Evolutionary conservation across 1,140 invertebrate species (phyloP).

Genomic region (Macrocentrus cingulum): DNA sequence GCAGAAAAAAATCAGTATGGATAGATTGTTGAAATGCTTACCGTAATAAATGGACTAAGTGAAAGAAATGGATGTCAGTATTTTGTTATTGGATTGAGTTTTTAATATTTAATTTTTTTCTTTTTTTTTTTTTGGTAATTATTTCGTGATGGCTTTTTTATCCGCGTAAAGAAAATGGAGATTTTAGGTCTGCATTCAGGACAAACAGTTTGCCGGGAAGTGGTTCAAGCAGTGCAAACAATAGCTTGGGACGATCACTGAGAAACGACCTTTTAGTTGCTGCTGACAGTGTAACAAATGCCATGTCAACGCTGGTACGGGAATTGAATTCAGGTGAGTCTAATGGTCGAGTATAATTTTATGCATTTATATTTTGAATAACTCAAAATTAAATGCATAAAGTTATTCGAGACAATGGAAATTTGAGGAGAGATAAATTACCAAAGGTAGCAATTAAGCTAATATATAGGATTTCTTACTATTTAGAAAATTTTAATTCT

Average conservation of each 20-base stretch:
- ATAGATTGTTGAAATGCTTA: slow-evolving; percentile 25
- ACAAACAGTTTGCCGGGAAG: slow-evolving; percentile 57
- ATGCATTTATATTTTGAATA: slow-evolving; percentile 4
- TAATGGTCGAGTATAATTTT: slow-evolving; percentile 8
- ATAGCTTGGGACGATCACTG: slow-evolving; percentile 67
- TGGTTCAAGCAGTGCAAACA: slow-evolving; percentile 55
- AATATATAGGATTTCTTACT: slow-evolving; percentile 1
- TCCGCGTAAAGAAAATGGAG: slow-evolving; percentile 52
- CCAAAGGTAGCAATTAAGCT: not conserved
- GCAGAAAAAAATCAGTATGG: no score
- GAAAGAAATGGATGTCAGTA: slow-evolving; percentile 21
- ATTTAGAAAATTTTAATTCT: not conserved
- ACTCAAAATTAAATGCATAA: not conserved
- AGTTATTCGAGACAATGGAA: no score
- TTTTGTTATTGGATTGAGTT: slow-evolving; percentile 32
- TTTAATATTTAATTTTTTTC: slow-evolving; percentile 25
- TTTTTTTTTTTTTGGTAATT: not conserved
- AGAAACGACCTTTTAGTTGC: slow-evolving; percentile 86
- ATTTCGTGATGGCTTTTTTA: not conserved
- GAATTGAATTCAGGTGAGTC: slow-evolving; percentile 87
- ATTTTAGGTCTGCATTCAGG: slow-evolving; percentile 60
- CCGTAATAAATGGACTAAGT: slow-evolving; percentile 20
- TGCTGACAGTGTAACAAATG: slow-evolving; percentile 93
- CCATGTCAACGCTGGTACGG: slow-evolving; percentile 92
- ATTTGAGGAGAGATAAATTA: not conserved